Conservation (phyloP, 2,888 invertebrate species). For the Limnephilus lunatus region DNA sequence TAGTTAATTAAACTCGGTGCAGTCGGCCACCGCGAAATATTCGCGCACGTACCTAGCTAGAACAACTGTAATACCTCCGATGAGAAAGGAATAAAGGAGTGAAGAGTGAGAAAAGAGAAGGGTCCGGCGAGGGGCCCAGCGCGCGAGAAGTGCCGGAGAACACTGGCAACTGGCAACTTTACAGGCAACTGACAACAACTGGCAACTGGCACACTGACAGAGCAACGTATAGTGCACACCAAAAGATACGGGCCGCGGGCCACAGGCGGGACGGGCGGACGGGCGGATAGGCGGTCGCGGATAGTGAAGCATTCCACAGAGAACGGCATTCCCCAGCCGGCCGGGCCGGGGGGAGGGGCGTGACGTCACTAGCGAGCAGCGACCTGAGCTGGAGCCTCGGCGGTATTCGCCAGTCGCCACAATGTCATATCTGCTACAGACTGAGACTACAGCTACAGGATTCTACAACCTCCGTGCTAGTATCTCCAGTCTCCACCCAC, state of each 20-base stretch:
- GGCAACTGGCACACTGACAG: constrained; percentile 6
- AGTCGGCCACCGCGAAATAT: constrained; percentile 12
- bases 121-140: neutral
- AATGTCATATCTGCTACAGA: neutral
- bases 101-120: neutral
- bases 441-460: neutral
- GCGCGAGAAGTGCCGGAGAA: neutral
- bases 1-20: neutral
- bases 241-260: neutral
- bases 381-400: constrained; percentile 26
- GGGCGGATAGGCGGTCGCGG: constrained; percentile 47
- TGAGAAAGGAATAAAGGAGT: neutral
- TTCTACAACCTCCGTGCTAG: neutral
- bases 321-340: constrained; percentile 57
- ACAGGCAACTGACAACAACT: neutral
- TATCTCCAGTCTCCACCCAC: neutral
- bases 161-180: neutral
- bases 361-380: constrained; percentile 40
- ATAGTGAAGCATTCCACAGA: constrained; percentile 58
- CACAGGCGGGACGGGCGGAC: neutral
- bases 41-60: neutral
- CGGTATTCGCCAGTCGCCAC: neutral
- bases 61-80: neutral
- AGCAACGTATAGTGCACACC: neutral
- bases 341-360: constrained; percentile 13